phyloP scores from a whole-genome alignment of 2,888 invertebrate species.

The Epistrophe grossulariae region DNA sequence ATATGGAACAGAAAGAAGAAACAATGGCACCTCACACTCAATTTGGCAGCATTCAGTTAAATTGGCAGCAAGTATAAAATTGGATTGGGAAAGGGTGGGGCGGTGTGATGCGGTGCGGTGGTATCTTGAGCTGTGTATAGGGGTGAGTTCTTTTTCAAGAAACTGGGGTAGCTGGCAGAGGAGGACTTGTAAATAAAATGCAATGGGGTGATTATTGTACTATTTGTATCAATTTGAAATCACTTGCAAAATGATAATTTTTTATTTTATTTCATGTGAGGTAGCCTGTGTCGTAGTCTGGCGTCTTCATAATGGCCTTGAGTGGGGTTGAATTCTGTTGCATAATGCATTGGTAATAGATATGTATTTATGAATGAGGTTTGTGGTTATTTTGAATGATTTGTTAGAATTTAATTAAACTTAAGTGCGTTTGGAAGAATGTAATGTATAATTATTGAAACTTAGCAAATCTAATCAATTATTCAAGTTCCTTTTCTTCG shows the following conservation, averaged over 20 bases:
- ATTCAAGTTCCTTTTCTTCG: too few species aligned
- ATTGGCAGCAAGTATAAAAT: slow-evolving; percentile 51
- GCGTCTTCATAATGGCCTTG: background rate
- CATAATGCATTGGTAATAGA: slow-evolving; percentile 44
- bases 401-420: slow-evolving; percentile 14
- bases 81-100: slow-evolving; percentile 21
- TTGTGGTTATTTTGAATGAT: slow-evolving; percentile 25
- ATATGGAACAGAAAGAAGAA: slow-evolving; percentile 19
- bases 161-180: slow-evolving; percentile 25
- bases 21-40: slow-evolving; percentile 49
- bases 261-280: slow-evolving; percentile 40
- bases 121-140: background rate
- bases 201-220: slow-evolving; percentile 83
- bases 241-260: slow-evolving; percentile 72
- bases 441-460: slow-evolving; percentile 1
- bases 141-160: background rate
- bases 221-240: slow-evolving; percentile 82
- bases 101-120: background rate
- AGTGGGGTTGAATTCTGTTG: slow-evolving; percentile 25
- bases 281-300: slow-evolving; percentile 8
- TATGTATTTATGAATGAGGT: slow-evolving; percentile 30
- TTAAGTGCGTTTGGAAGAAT: background rate
- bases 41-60: slow-evolving; percentile 68
- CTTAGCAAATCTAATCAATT: background rate
- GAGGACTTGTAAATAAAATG: slow-evolving; percentile 79